Base-by-base conservation (phyloP, 2,888 invertebrate species). In the Rhamnusium bicolor region DNA sequence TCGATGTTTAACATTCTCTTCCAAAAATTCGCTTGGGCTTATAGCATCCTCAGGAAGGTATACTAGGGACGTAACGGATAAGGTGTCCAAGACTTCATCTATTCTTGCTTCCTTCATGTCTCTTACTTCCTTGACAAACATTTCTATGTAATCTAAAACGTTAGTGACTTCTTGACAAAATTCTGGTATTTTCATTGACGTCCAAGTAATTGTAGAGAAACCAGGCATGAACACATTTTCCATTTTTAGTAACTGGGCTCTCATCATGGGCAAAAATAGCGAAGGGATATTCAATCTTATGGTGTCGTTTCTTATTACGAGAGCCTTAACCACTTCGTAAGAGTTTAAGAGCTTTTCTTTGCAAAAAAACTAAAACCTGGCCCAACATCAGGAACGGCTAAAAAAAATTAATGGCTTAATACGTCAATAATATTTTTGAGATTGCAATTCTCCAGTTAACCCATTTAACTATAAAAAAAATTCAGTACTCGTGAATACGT, bases 61-160 rank as follows among this genome's bases (percentile, higher is more conserved):
- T 0, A 94, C 91, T 19, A 96, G 88, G 76, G 90, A 84, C 0
- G 91, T 91, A 62, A 90, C 89, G 0, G 92, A 88, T 63, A 96
- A 92, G 0, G 90, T 91, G 60, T 90, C 88, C 74, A 96, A 88
- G 71, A 93, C 91, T 54, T 91, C 91, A 80, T 94, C 93, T 46
- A 96, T 92, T 63, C 94, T 90, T 1, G 93, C 92, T 82, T 93
- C 92, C 85, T 95, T 95, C 88, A 95, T 93, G 81, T 95, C 95
- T 27, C 91, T 77, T 83, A 91, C 91, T 88, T 93, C 92, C 84
- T 93, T 93, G 0, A 92, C 89, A 84, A 93, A 93, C 76, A 91
- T 89, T 79, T 93, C 91, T 0, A 95, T 91, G 81, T 92, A 90
- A 68, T 91, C 90, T 16, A 95, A 86, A 18, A 90, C 89, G 0